Evolutionary conservation across 2,797 vertebrate species (phyloP).

Genomic region (Falco biarmicus): DNA sequence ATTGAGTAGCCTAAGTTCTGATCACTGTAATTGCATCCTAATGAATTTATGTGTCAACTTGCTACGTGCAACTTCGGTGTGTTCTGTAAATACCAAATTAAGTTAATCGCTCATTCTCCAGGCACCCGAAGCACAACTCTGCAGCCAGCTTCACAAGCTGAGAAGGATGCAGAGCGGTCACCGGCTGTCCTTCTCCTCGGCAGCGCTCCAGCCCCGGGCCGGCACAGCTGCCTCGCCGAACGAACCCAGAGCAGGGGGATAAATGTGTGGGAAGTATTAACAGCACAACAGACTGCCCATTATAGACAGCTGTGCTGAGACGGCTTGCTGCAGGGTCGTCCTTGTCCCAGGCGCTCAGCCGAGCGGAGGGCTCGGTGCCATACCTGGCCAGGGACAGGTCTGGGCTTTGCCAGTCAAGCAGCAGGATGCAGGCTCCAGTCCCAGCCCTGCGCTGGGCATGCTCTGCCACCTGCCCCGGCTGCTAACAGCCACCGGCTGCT

Average conservation of each 20-base stretch:
- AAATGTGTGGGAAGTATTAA: rapidly evolving
- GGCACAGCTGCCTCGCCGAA: rapidly evolving
- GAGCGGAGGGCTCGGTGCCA: not conserved
- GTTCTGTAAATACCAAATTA: slow-evolving; percentile 50
- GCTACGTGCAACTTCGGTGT: not conserved
- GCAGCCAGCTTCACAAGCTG: not conserved
- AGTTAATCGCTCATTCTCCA: not conserved
- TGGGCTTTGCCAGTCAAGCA: not conserved
- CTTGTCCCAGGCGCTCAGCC: not conserved
- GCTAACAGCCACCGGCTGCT: not conserved
- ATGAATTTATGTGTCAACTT: slow-evolving; percentile 55
- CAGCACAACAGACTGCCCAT: not conserved
- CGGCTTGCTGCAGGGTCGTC: not conserved
- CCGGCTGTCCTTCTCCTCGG: not conserved
- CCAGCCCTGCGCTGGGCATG: not conserved
- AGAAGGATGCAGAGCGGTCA: not conserved
- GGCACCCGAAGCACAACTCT: not conserved
- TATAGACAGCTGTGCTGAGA: not conserved
- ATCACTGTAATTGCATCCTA: slow-evolving; percentile 37
- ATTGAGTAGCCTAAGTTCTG: slow-evolving; percentile 43
- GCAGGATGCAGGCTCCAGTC: not conserved
- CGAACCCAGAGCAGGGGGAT: not conserved
- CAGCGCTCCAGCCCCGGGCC: not conserved
- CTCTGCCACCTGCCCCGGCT: not conserved
- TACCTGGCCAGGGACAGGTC: not conserved